Percentiles rank a stretch among this genome's conserved stretches.
Conservation (phyloP, 2,113 vertebrate species). For the Dromaius novaehollandiae region DNA sequence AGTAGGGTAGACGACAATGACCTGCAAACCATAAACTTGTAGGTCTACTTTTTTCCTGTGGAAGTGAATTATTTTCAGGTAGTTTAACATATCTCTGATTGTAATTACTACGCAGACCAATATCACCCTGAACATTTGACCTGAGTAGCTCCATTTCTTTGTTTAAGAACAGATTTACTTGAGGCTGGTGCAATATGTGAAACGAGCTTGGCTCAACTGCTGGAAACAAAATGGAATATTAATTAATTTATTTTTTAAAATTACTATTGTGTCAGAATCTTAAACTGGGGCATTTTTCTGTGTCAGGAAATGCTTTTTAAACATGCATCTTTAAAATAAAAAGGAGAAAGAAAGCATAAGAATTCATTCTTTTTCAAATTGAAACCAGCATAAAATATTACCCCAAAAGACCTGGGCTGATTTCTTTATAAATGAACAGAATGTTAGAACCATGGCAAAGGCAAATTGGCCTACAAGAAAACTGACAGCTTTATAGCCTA, state of each 20-base stretch:
- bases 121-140: slow-evolving; percentile 39
- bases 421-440: slow-evolving; percentile 75
- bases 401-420: slow-evolving; percentile 60
- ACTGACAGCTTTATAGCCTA: slow-evolving; percentile 88
- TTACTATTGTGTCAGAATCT: slow-evolving; percentile 18
- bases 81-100: slow-evolving; percentile 60
- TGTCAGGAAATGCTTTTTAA: background rate
- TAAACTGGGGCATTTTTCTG: slow-evolving; percentile 11
- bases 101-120: slow-evolving; percentile 50
- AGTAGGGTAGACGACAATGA: slow-evolving; percentile 49
- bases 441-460: slow-evolving; percentile 81
- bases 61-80: slow-evolving; percentile 68
- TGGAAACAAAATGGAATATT: slow-evolving; percentile 23
- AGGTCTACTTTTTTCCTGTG: slow-evolving; percentile 12
- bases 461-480: slow-evolving; percentile 86
- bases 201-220: background rate
- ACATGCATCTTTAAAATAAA: slow-evolving; percentile 13
- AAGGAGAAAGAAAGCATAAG: background rate
- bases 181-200: background rate
- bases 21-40: slow-evolving; percentile 63
- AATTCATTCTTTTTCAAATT: slow-evolving; percentile 39
- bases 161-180: slow-evolving; percentile 62
- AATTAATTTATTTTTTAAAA: background rate
- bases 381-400: slow-evolving; percentile 71
- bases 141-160: slow-evolving; percentile 29